phyloP scores from a whole-genome alignment of 1,140 invertebrate species.

The Ceratina japonica region DNA sequence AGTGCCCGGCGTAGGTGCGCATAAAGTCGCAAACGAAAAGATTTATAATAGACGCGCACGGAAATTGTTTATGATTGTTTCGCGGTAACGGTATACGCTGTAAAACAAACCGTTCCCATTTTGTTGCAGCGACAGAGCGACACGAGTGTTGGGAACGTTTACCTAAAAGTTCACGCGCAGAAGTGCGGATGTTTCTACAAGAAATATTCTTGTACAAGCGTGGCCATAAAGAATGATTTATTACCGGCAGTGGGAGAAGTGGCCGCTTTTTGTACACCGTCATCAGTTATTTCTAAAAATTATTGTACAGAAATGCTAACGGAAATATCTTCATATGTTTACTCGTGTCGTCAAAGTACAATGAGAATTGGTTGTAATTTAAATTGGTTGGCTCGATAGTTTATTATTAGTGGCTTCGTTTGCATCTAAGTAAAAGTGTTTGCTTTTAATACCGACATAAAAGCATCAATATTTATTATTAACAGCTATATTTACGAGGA shows the following conservation, averaged over 20 bases:
- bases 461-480: slow-evolving; percentile 11
- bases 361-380: neutral
- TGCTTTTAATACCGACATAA: neutral
- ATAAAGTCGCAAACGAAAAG: too few species aligned
- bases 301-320: slow-evolving; percentile 24
- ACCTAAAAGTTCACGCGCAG: slow-evolving; percentile 14
- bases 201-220: slow-evolving; percentile 35
- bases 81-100: too few species aligned
- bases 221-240: slow-evolving; percentile 43
- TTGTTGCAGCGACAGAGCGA: neutral
- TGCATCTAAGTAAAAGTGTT: neutral
- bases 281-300: slow-evolving; percentile 33
- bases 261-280: slow-evolving; percentile 9
- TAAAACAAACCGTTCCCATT: slow-evolving; percentile 30
- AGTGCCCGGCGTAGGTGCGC: neutral
- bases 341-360: neutral
- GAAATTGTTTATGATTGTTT: slow-evolving; percentile 17
- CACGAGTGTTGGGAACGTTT: too few species aligned
- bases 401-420: neutral
- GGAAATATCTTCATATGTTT: neutral
- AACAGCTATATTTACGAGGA: neutral
- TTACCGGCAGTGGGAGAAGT: slow-evolving; percentile 6
- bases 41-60: neutral
- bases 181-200: slow-evolving; percentile 13
- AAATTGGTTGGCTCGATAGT: neutral